Base-by-base conservation (phyloP, 2,888 invertebrate genomes). In the Eupithecia tripunctaria region DNA sequence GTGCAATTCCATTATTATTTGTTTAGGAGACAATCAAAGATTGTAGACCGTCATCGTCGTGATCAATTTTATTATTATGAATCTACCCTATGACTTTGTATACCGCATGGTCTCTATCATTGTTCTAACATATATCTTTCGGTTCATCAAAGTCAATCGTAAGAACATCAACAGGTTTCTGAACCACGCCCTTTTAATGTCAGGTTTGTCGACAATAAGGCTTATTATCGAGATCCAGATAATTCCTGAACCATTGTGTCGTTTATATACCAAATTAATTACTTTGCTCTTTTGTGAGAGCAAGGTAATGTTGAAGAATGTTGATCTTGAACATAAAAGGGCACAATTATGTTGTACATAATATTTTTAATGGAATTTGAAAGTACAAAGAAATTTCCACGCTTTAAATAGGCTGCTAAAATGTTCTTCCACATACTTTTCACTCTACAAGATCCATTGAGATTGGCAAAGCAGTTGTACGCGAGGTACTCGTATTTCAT, bases 141-240 rank as follows among this genome's bases (percentile, higher is more conserved):
- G 25, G 59, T 27, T 68, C 43, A 65, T 66, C 70, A 67, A 47
- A 27, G 65, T 68, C 68, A 65, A 41, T 64, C 60, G 60, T 70
- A 4, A n/a, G 62, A 56, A 66, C 38, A 36, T 65, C 41, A 68
- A 68, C 68, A 68, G 62, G 68, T 67, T 71, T 51, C 32, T 8
- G 67, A 64, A 64, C 68, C 68, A 73, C 73, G 68, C 73, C 73
- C 43, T 63, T 70, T 63, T 71, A 59, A 67, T 59, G 73, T 75
- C 64, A 21, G 64, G 15, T 65, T 51, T 66, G 56, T 51, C 18
- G 51, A 21, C 51, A 51, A 12, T 51, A 21, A 21, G 21, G 21
- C 5, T 12, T 56, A 21, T 25, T 4, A 1, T 69, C 63, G 71
- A 70, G 56, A 68, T 72, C 29, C 25, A 29, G 62, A 67, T 56